Percentiles rank a stretch among this genome's conserved stretches.
Conservation (phyloP, 1,140 invertebrate species). For the Halesus radiatus region DNA sequence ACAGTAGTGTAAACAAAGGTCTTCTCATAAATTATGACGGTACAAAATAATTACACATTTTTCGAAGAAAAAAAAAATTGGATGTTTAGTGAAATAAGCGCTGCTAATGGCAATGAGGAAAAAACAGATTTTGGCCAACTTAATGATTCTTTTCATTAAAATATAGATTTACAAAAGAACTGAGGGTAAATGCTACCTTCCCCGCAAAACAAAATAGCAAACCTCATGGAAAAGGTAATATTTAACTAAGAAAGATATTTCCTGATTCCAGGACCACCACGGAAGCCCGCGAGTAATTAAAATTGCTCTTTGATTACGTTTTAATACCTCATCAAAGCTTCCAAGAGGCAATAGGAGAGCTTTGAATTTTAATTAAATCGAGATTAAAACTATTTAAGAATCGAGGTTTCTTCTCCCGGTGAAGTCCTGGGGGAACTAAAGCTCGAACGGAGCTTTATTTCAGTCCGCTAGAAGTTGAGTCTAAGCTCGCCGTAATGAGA, state of each 20-base stretch:
- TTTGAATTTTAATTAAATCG: conserved; percentile 57
- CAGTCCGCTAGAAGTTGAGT: neutral
- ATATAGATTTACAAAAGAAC: too few species aligned
- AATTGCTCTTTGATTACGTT: conserved; percentile 55
- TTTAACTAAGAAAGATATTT: conserved; percentile 8
- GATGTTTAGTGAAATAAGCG: too few species aligned
- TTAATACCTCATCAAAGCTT: conserved; percentile 55
- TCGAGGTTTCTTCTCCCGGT: conserved; percentile 45
- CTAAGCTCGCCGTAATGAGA: conserved; percentile 42
- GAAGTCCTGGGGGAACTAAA: conserved; percentile 18
- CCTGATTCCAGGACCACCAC: neutral
- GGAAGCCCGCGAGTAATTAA: conserved; percentile 49
- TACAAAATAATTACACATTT: too few species aligned
- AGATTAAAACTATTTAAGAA: conserved; percentile 57
- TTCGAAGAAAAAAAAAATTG: too few species aligned
- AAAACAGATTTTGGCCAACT: too few species aligned
- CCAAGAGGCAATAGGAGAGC: conserved; percentile 46
- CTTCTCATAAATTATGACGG: too few species aligned
- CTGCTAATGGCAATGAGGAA: too few species aligned
- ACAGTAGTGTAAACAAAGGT: too few species aligned
- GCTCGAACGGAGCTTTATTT: conserved; percentile 28
- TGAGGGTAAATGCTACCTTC: too few species aligned
- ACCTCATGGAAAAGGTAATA: conserved; percentile 4
- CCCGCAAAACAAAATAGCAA: neutral
- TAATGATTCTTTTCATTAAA: too few species aligned